Conservation (phyloP, 92 coral and sea anemone species). For the Epizoanthus illoricatus region DNA sequence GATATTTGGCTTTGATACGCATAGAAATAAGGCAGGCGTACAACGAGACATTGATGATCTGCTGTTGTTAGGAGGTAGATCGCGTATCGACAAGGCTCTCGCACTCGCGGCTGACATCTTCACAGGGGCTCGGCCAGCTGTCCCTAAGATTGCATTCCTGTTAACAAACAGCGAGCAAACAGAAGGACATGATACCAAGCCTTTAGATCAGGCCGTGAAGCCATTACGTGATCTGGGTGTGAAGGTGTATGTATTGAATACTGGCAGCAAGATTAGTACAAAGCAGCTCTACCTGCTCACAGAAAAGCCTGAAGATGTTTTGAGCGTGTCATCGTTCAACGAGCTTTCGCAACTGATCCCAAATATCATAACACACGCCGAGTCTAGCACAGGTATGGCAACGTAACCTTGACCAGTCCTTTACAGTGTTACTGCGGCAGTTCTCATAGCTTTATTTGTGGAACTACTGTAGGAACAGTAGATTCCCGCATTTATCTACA, state of each 20-base stretch:
- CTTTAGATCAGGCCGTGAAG: constrained; percentile 71
- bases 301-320: constrained; percentile 67
- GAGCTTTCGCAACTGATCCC: constrained; percentile 53
- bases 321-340: constrained; percentile 67
- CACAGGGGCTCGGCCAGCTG: constrained; percentile 76
- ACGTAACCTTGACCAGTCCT: not conserved
- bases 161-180: constrained; percentile 88
- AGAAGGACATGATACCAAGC: constrained; percentile 68
- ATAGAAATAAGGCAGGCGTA: constrained; percentile 53
- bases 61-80: constrained; percentile 64
- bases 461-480: no score
- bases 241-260: constrained; percentile 71
- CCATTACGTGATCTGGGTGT: constrained; percentile 83
- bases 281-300: constrained; percentile 57
- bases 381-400: constrained; percentile 59
- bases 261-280: constrained; percentile 59
- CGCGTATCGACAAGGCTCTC: constrained; percentile 92
- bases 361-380: constrained; percentile 68
- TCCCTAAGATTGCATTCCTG: constrained; percentile 76
- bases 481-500: no score
- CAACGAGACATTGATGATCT: constrained; percentile 62
- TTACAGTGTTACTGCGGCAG: not conserved
- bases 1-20: constrained; percentile 61
- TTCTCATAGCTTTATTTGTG: no score
- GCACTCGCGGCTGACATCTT: constrained; percentile 65